These are phyloP conservation scores for Syrrhaptes paradoxus DNA, from an alignment of 2,113 vertebrate species.

Conservation along the genomic window DNA sequence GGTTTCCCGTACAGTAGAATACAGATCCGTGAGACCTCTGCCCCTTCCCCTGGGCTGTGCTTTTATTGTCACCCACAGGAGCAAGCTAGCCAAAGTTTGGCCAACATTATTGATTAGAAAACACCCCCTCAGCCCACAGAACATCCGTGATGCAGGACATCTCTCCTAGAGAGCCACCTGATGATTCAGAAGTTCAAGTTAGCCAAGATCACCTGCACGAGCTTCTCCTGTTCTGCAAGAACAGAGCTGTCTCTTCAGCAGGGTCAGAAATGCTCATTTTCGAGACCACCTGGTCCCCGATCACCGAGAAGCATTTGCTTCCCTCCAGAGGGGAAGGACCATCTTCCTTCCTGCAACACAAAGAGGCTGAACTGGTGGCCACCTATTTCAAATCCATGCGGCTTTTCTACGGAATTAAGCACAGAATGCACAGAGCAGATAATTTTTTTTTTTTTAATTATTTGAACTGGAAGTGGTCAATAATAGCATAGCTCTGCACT, in stretches of 20 bases:
- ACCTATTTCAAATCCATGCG: background rate
- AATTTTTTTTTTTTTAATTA: accelerated
- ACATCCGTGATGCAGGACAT: background rate
- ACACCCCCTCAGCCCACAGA: background rate
- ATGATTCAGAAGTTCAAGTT: background rate
- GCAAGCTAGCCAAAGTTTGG: background rate
- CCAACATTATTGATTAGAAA: background rate
- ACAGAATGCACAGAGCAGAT: background rate
- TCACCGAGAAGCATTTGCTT: background rate
- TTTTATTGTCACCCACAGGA: background rate
- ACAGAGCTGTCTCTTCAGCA: background rate
- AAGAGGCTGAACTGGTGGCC: background rate
- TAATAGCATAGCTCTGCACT: background rate
- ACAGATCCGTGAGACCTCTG: background rate
- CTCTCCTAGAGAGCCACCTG: background rate
- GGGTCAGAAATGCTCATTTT: background rate
- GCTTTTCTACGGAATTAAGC: background rate
- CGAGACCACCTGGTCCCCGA: background rate
- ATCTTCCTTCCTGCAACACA: background rate
- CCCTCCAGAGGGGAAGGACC: background rate
- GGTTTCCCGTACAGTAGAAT: background rate
- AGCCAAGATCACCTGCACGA: background rate
- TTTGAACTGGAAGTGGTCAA: background rate
- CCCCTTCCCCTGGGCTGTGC: background rate
- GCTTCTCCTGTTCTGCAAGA: background rate